phyloP scores from a whole-genome alignment of 2,113 vertebrate genomes.

The Mobula hypostoma region DNA sequence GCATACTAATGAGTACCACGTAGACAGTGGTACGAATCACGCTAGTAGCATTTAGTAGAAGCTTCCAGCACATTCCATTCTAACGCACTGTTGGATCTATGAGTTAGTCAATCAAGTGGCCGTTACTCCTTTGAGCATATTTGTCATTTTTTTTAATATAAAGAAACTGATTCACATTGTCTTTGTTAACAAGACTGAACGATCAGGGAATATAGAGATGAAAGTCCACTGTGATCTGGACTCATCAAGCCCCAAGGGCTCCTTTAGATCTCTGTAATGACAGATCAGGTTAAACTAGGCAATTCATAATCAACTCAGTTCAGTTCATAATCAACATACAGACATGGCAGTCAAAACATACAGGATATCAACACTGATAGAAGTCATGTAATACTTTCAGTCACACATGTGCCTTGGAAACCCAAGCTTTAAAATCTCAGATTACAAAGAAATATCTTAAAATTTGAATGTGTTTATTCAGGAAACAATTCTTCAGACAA shows the following conservation, averaged over 20 bases:
- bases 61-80: neutral
- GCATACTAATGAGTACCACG: neutral
- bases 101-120: neutral
- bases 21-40: neutral
- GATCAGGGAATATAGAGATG: neutral
- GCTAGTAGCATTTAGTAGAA: neutral
- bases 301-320: neutral
- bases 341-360: neutral
- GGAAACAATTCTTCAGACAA: slow-evolving; percentile 8
- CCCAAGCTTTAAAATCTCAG: neutral
- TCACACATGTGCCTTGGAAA: neutral
- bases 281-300: neutral
- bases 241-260: neutral
- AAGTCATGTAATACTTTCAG: neutral
- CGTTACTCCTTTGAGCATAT: neutral
- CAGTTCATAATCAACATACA: neutral
- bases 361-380: neutral
- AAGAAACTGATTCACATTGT: neutral
- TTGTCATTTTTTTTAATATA: neutral
- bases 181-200: neutral
- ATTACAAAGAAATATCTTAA: too few species aligned
- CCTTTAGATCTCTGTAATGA: neutral
- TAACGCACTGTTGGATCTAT: neutral
- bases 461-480: neutral
- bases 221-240: neutral